Base-by-base conservation (phyloP, 2,888 invertebrate genomes). In the Malachius bipustulatus region DNA sequence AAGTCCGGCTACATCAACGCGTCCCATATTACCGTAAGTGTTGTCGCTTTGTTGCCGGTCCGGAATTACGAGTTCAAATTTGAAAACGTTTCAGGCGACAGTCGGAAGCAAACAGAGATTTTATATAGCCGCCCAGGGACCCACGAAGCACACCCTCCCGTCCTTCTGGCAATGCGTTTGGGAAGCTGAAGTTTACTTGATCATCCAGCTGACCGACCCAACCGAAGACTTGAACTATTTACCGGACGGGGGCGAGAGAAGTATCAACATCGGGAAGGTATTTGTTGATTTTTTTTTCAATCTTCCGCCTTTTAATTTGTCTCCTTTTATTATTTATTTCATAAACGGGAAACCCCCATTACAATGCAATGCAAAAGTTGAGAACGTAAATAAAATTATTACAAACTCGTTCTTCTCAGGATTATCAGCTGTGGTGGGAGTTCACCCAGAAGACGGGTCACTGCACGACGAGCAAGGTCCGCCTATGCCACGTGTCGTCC, bases 1-100 rank as follows among this genome's bases (percentile, higher is more conserved):
- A 78, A 81, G 35, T 74, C 75, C 52, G 93, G 93, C 9, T 94
- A 93, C 52, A 83, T 93, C 46, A 93, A 93, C 65, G 91, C 91
- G 2, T 90, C 89, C 2, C 84, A 89, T 54, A 76, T 93, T 41
- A 83, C 84, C 50, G 89, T 88, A 59, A 57, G 56, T 47, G 32
- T 36, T 34, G 16, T 30, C 19, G 39, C 9, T 9, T 16, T 32
- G 4, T n/a, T n/a, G n/a, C n/a, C n/a, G n/a, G n/a, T n/a, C n/a
- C 14, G 8, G n/a, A 30, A 10, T 9, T 2, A 10, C 10, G 19
- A 32, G 14, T 30, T 14, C 13, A 39, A 24, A 8, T 24, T 24
- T 9, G 11, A 6, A 9, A 6, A 15, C 26, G 29, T 48, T 53
- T 1, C 55, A 87, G 85, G 79, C 87, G 55, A 82, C 82, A 2